Base-by-base conservation (phyloP, 2,113 vertebrate species). In the Hassar affinis region DNA sequence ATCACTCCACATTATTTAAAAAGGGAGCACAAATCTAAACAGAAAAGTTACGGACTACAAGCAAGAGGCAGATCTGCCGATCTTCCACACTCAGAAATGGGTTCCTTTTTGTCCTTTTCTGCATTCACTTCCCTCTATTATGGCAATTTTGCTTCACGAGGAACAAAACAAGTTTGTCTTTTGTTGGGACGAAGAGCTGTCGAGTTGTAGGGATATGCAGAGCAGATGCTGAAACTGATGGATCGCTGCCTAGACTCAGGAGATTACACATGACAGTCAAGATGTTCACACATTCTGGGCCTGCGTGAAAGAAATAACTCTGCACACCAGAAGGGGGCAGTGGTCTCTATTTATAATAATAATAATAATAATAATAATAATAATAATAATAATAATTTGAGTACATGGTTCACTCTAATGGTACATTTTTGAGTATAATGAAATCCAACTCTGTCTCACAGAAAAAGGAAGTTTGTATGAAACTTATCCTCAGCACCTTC, bases 1-100 rank as follows among this genome's bases (percentile, higher is more conserved):
- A 75, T 72, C 35, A n/a, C 0, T 3, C 38, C 27, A 57, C 79
- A 64, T 82, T 81, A 81, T 78, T 87, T 75, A 78, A 80, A 72
- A 85, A 38, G 25, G 77, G 59, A 80, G 80, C 54, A 62, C 59
- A 64, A 14, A 72, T 47, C 80, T 66, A 69, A 87, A 83, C 80
- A 79, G n/a, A 74, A 71, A 45, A 56, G 47, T 33, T 2, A 25
- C 20, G 49, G 54, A 79, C 81, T 45, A 61, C 38, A 83, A 49
- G 45, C 25, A 12, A n/a, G n/a, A 20, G 4, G 4, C n/a, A 35
- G 72, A 56, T 45, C 42, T 4, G 27, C 35, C 38, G 72, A 56
- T 45, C 42, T 4, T 22, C 35, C 38, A 45, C 78, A 68, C 33
- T 62, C 59, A 52, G 27, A 49, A 68, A 42, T 11, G 78, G 35